A percentile compares a stretch with the other conserved stretches of the same genome.
These are phyloP conservation scores for Burhinus bistriatus DNA, from an alignment of 2,113 vertebrate genomes.

Conservation along the genomic window DNA sequence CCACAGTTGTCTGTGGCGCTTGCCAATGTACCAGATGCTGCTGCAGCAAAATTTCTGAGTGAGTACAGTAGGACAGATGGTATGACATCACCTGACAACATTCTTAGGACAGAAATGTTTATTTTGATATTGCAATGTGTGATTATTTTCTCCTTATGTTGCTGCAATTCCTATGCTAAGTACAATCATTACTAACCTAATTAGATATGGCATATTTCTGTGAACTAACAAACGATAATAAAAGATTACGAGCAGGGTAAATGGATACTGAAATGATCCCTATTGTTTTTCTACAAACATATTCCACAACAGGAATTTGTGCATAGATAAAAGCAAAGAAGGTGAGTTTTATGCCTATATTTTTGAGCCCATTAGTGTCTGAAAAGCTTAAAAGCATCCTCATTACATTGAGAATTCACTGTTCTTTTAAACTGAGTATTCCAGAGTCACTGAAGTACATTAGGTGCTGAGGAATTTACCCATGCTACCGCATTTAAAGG, in stretches of 20 bases:
- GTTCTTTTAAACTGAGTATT: not conserved
- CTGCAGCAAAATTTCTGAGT: slow-evolving; percentile 21
- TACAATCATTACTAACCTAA: slow-evolving; percentile 41
- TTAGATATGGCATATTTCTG: slow-evolving; percentile 43
- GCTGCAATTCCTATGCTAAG: slow-evolving; percentile 55
- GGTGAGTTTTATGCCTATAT: not conserved
- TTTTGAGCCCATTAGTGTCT: not conserved
- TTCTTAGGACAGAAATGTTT: slow-evolving; percentile 48
- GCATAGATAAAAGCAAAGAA: not conserved
- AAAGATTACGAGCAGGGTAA: not conserved
- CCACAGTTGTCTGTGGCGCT: slow-evolving; percentile 18
- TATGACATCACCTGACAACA: slow-evolving; percentile 34
- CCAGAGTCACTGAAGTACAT: not conserved
- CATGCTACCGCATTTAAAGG: not conserved
- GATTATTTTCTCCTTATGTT: slow-evolving; percentile 67
- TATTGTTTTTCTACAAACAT: not conserved
- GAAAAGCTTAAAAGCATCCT: not conserved
- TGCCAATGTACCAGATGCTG: slow-evolving; percentile 53
- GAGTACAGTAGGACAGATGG: slow-evolving; percentile 20
- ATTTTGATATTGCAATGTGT: slow-evolving; percentile 32
- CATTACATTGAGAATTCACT: not conserved
- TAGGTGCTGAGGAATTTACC: slow-evolving; percentile 13
- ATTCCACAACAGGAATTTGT: not conserved
- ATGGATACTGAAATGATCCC: not conserved
- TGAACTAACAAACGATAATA: not conserved